phyloP scores from a whole-genome alignment of 1,140 invertebrate genomes.

The Steinernema khuongi region DNA sequence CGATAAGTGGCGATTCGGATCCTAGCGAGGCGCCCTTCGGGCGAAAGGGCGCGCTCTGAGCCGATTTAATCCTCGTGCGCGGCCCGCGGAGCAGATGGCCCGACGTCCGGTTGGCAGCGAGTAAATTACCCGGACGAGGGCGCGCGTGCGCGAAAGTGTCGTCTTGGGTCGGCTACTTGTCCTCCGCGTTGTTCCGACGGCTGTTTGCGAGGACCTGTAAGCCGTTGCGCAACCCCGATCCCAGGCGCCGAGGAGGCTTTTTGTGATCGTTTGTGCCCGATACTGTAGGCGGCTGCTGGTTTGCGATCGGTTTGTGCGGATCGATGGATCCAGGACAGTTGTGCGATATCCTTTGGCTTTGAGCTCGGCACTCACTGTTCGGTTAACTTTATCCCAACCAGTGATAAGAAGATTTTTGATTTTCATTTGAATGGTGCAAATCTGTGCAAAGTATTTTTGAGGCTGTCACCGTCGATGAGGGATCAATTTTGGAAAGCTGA shows the following conservation, averaged over 20 bases:
- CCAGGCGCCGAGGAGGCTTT: too few relatives aligned
- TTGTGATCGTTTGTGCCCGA: too few relatives aligned
- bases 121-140: conserved; percentile 2
- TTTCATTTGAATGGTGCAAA: too few relatives aligned
- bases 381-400: too few relatives aligned
- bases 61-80: conserved; percentile 11
- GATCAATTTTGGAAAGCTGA: too few relatives aligned
- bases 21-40: background rate
- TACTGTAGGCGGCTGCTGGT: background rate
- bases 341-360: too few relatives aligned
- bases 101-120: conserved; percentile 8
- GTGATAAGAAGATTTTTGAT: too few relatives aligned
- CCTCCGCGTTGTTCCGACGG: background rate
- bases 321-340: too few relatives aligned
- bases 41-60: background rate
- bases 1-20: background rate
- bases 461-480: too few relatives aligned
- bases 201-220: background rate
- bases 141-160: background rate
- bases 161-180: background rate
- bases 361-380: too few relatives aligned
- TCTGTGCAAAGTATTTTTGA: too few relatives aligned
- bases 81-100: conserved; percentile 2
- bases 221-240: background rate
- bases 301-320: background rate